Conservation (phyloP, 2,113 vertebrate genomes). For the Xyrauchen texanus region DNA sequence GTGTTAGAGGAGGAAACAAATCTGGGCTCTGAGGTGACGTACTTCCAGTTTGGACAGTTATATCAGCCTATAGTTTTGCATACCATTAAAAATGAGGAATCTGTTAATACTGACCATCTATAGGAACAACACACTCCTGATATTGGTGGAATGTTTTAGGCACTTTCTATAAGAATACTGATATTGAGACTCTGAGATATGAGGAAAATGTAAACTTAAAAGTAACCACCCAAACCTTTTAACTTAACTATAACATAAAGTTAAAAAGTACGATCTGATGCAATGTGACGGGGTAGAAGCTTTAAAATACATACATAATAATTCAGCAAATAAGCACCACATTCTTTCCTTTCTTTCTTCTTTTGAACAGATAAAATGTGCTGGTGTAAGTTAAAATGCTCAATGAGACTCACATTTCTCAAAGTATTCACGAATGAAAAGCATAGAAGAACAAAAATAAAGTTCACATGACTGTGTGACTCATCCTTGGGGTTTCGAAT, state of each 20-base stretch:
- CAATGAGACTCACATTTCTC: constrained; percentile 17
- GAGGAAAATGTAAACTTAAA: neutral
- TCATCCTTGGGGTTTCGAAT: constrained; percentile 9
- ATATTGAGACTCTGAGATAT: constrained; percentile 47
- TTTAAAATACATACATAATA: neutral
- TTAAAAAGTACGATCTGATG: neutral
- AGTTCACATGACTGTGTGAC: neutral
- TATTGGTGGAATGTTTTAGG: constrained; percentile 47
- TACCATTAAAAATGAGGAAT: constrained; percentile 34
- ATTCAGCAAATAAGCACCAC: constrained; percentile 49
- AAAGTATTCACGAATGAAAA: too few species aligned
- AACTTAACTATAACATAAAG: neutral
- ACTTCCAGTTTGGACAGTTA: constrained; percentile 31
- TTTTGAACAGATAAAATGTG: constrained; percentile 33
- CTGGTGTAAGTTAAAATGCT: constrained; percentile 45
- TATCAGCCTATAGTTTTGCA: constrained; percentile 42
- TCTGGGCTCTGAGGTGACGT: constrained; percentile 12
- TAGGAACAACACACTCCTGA: constrained; percentile 42
- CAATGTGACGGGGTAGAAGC: constrained; percentile 7
- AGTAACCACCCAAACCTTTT: neutral
- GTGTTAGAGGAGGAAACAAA: neutral
- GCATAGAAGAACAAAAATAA: neutral
- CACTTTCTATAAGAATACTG: constrained; percentile 54
- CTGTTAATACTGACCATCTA: constrained; percentile 43
- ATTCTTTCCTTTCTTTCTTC: constrained; percentile 13